A percentile compares a stretch with the other conserved stretches of the same genome.
Evolutionary conservation across 2,888 invertebrate species (phyloP).

Genomic region (Hedychridium roseum): DNA sequence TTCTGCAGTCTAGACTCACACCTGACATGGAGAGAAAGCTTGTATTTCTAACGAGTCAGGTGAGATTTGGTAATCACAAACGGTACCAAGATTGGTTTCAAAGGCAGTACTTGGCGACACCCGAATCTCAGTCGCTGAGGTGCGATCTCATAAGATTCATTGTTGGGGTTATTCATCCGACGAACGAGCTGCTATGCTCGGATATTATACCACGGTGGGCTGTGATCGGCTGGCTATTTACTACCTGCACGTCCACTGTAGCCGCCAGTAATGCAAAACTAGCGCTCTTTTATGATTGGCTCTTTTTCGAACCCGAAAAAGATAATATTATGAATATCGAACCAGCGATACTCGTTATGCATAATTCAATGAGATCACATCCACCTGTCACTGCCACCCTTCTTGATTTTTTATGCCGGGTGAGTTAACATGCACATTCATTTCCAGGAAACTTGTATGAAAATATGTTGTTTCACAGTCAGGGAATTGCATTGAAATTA

Average conservation of each 20-base stretch:
- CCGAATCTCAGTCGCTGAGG: slow-evolving; percentile 88
- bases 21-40: slow-evolving; percentile 94
- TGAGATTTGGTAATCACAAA: slow-evolving; percentile 90
- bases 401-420: slow-evolving; percentile 87
- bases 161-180: slow-evolving; percentile 92
- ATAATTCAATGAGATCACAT: slow-evolving; percentile 91
- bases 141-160: slow-evolving; percentile 95
- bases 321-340: slow-evolving; percentile 97
- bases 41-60: slow-evolving; percentile 84
- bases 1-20: slow-evolving; percentile 83
- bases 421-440: slow-evolving; percentile 50
- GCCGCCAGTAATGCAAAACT: slow-evolving; percentile 91
- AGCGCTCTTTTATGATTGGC: slow-evolving; percentile 93
- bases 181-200: slow-evolving; percentile 91
- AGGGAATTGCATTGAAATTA: background rate
- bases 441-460: background rate
- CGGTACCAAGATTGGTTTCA: slow-evolving; percentile 96
- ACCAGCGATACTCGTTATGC: slow-evolving; percentile 93
- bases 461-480: background rate
- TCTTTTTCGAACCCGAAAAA: slow-evolving; percentile 88
- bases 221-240: slow-evolving; percentile 91
- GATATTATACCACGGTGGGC: slow-evolving; percentile 96
- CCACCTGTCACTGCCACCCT: slow-evolving; percentile 90
- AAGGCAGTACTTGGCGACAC: slow-evolving; percentile 87
- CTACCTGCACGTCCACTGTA: slow-evolving; percentile 88